These are phyloP conservation scores for Tenualosa ilisha DNA, from an alignment of 2,797 vertebrate genomes.

Conservation along the genomic window DNA sequence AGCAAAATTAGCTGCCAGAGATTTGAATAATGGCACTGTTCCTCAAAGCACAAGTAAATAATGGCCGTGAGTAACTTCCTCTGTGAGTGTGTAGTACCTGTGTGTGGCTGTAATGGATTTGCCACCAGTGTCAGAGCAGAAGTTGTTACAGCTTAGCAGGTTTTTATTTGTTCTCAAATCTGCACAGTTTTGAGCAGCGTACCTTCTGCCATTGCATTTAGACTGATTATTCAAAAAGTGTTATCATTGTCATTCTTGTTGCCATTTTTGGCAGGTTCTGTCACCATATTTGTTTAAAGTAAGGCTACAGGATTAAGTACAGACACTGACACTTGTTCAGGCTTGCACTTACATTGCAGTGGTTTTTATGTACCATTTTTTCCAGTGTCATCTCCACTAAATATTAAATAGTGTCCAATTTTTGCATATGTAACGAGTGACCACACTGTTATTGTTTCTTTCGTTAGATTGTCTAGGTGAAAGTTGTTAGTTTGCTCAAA, in stretches of 20 bases:
- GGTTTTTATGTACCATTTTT: too few relatives aligned
- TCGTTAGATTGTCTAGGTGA: background rate
- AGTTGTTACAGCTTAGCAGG: background rate
- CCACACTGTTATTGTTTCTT: background rate
- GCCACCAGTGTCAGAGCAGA: background rate
- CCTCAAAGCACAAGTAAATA: background rate
- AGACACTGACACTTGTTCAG: background rate
- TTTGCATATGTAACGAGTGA: background rate
- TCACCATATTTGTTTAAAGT: background rate
- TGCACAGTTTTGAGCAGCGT: background rate
- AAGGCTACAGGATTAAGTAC: background rate
- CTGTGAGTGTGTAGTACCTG: background rate
- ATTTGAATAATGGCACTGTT: background rate
- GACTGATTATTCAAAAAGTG: background rate
- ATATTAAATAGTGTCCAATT: background rate
- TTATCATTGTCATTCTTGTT: too few relatives aligned
- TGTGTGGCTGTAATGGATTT: background rate
- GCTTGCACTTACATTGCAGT: background rate
- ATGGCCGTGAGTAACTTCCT: background rate
- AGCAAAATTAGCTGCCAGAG: background rate
- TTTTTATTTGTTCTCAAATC: background rate
- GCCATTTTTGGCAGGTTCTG: background rate
- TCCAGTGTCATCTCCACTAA: background rate
- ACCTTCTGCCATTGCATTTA: background rate
- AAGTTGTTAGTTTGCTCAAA: background rate